Conservation (phyloP, 2,113 vertebrate species). For the Thamnophis sirtalis region DNA sequence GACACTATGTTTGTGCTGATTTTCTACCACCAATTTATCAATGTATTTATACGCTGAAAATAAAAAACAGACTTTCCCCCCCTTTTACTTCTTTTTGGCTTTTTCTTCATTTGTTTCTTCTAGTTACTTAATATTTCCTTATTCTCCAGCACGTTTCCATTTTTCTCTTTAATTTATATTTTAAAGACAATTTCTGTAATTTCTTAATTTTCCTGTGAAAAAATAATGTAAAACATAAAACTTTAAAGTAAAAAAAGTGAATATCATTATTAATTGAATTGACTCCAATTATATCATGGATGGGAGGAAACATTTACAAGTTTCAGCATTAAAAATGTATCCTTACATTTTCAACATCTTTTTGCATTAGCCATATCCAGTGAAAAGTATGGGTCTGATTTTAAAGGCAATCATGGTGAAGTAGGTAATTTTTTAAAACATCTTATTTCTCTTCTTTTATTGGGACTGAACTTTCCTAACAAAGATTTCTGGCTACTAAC, state of each 20-base stretch:
- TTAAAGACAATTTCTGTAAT: neutral
- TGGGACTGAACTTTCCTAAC: conserved; percentile 24
- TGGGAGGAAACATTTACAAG: neutral
- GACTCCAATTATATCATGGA: neutral
- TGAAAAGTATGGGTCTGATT: fast-evolving
- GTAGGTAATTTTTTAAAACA: conserved; percentile 26
- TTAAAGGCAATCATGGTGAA: conserved; percentile 20
- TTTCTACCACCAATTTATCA: neutral
- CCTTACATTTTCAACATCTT: neutral
- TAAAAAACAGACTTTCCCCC: neutral
- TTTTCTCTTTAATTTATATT: neutral
- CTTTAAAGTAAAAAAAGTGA: neutral
- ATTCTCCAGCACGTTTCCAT: neutral
- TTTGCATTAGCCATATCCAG: neutral
- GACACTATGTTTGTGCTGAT: neutral
- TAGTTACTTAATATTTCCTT: neutral
- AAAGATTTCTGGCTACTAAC: conserved; percentile 44
- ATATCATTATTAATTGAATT: neutral
- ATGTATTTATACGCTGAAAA: neutral
- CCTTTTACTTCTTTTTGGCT: neutral
- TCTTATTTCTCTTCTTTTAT: neutral
- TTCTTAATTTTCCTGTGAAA: neutral
- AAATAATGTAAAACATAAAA: neutral
- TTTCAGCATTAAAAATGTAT: neutral
- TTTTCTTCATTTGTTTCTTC: neutral